phyloP scores from a whole-genome alignment of 2,113 vertebrate genomes.

The Trematocara variabile region DNA sequence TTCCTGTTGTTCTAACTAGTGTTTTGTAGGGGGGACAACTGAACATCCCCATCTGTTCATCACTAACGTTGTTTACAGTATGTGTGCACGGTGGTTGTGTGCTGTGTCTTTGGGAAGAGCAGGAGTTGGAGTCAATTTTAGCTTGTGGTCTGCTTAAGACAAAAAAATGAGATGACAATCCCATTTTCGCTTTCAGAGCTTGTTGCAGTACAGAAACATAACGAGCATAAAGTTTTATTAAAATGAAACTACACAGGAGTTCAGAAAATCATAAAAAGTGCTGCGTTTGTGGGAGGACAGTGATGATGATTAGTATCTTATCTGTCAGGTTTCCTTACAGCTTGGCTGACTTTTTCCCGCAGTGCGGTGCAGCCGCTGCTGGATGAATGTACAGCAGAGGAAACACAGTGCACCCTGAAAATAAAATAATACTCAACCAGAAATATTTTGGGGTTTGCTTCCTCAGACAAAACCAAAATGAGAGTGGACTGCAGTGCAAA shows the following conservation, averaged over 20 bases:
- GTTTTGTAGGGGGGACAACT: not conserved
- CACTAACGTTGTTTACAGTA: not conserved
- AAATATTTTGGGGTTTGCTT: constrained; percentile 18
- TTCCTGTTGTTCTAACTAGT: not conserved
- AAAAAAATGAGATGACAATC: constrained; percentile 4
- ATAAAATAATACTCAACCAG: constrained; percentile 17
- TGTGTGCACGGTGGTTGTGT: not conserved
- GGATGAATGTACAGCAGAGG: not conserved
- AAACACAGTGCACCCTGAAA: not conserved
- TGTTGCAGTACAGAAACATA: not conserved
- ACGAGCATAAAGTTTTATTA: constrained; percentile 2
- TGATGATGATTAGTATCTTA: not conserved
- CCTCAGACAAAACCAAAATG: constrained; percentile 48
- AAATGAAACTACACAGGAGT: not conserved
- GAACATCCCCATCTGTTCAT: constrained; percentile 12
- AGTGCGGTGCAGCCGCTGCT: not conserved
- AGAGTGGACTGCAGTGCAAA: not conserved
- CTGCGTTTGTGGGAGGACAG: not conserved
- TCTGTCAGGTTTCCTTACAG: not conserved
- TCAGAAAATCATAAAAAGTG: not conserved
- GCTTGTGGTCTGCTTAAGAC: constrained; percentile 16
- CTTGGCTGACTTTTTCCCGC: not conserved
- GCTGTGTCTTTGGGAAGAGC: not conserved
- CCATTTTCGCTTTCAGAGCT: not conserved
- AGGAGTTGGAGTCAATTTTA: constrained; percentile 15